These are phyloP conservation scores for Zaprionus tsacasi DNA, from an alignment of 1,140 invertebrate genomes.

Conservation along the genomic window DNA sequence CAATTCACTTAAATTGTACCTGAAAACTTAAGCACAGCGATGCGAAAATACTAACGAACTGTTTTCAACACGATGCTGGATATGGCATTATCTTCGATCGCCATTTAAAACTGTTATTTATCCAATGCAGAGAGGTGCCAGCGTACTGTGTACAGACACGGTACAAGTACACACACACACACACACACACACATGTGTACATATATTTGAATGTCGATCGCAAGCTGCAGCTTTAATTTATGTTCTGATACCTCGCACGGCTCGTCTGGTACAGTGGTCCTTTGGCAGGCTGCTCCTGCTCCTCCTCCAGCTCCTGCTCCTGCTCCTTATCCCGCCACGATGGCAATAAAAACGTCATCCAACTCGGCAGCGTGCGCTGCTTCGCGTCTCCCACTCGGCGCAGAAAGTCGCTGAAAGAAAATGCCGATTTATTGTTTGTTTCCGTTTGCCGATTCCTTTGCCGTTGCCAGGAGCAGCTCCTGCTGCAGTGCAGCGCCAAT, in stretches of 20 bases:
- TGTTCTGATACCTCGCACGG: neutral
- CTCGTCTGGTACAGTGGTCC: neutral
- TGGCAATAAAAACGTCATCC: constrained; percentile 5
- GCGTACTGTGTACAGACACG: neutral
- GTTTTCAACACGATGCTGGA: neutral
- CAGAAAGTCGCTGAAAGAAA: constrained; percentile 1
- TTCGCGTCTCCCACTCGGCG: neutral
- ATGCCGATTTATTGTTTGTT: constrained; percentile 7
- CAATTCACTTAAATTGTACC: neutral
- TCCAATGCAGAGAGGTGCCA: neutral
- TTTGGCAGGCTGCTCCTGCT: neutral
- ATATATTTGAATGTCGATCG: constrained; percentile 2
- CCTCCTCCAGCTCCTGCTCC: neutral
- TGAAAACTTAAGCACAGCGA: too few species aligned
- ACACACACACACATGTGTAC: neutral
- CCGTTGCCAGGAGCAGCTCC: neutral
- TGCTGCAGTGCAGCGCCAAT: neutral
- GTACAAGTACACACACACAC: neutral
- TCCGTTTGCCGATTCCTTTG: constrained; percentile 6
- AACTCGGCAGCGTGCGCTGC: neutral
- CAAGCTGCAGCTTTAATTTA: neutral
- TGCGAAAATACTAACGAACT: neutral
- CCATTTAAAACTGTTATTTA: neutral
- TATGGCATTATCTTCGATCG: neutral
- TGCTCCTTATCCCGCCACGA: neutral